These are phyloP conservation scores for Sebastes steindachneri DNA, from an alignment of 2,797 vertebrate genomes.

Conservation along the genomic window DNA sequence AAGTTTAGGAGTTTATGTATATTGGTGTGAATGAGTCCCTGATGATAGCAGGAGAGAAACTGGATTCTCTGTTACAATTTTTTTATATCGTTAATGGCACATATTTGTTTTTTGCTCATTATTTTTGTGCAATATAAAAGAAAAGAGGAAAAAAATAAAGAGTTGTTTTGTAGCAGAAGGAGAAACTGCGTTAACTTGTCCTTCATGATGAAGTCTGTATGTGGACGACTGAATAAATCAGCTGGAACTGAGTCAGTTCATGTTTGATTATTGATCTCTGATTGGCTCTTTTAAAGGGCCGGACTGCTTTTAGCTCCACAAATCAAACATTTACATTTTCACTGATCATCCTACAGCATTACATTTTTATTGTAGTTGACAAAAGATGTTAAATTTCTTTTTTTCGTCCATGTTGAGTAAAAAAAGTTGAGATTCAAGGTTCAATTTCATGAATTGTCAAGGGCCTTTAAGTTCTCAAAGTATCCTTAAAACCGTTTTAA, in stretches of 20 bases:
- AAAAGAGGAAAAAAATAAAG: slow-evolving; percentile 27
- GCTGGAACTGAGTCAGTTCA: slow-evolving; percentile 90
- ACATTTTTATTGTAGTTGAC: too few species aligned
- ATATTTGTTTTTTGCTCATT: slow-evolving; percentile 80
- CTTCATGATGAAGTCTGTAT: slow-evolving; percentile 91
- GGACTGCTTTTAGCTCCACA: too few species aligned
- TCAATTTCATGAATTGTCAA: too few species aligned
- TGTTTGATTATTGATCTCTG: slow-evolving; percentile 25
- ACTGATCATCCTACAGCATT: too few species aligned
- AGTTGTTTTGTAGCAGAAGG: slow-evolving; percentile 87
- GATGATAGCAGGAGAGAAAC: slow-evolving; percentile 89
- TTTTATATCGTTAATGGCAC: slow-evolving; percentile 85
- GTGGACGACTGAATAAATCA: slow-evolving; percentile 94
- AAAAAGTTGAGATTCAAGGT: too few species aligned
- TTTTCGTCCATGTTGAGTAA: too few species aligned
- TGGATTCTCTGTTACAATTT: slow-evolving; percentile 88
- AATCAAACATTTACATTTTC: too few species aligned
- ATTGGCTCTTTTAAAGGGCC: too few species aligned
- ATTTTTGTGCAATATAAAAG: slow-evolving; percentile 96
- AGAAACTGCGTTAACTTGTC: slow-evolving; percentile 85
- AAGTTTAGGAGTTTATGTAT: slow-evolving; percentile 89
- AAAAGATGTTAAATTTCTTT: too few species aligned
- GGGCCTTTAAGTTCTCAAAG: too few species aligned
- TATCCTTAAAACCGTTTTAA: too few species aligned
- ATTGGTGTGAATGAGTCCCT: slow-evolving; percentile 92